A percentile compares a stretch with the other conserved stretches of the same genome.
These are phyloP conservation scores for Ptychobarbus kaznakovi DNA, from an alignment of 2,797 vertebrate genomes.

Conservation along the genomic window DNA sequence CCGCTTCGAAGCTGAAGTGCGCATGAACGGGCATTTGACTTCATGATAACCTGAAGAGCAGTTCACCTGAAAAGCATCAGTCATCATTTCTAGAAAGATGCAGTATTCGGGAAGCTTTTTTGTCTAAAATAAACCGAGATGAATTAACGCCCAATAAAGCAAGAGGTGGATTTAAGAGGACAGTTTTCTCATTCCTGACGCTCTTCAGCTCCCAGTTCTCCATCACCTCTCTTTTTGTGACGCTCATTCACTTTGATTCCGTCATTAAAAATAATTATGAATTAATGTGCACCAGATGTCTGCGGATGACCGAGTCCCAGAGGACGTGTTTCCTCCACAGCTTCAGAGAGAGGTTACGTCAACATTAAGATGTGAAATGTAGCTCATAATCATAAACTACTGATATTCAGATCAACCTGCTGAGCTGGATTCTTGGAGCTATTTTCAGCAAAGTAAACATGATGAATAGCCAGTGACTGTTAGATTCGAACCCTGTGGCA, in stretches of 20 bases:
- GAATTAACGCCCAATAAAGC: not conserved
- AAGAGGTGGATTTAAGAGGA: not conserved
- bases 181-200: conserved; percentile 20
- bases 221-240: conserved; percentile 51
- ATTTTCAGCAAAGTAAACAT: not conserved
- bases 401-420: not conserved
- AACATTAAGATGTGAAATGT: conserved; percentile 13
- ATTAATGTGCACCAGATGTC: conserved; percentile 48
- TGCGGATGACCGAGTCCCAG: conserved; percentile 23
- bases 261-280: conserved; percentile 52
- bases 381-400: conserved; percentile 29
- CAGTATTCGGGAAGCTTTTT: not conserved
- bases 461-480: not conserved
- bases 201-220: conserved; percentile 33
- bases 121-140: conserved; percentile 10
- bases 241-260: conserved; percentile 34
- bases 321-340: not conserved
- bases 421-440: conserved; percentile 4
- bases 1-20: conserved; percentile 10
- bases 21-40: conserved; percentile 38
- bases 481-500: not conserved
- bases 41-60: conserved; percentile 34
- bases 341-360: conserved; percentile 21
- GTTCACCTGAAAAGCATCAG: conserved; percentile 34
- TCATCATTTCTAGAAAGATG: conserved; percentile 27